A percentile compares a stretch with the other conserved stretches of the same genome.
These are phyloP conservation scores for Gambusia yucatana DNA, from an alignment of 2,797 vertebrate genomes.

Conservation along the genomic window DNA sequence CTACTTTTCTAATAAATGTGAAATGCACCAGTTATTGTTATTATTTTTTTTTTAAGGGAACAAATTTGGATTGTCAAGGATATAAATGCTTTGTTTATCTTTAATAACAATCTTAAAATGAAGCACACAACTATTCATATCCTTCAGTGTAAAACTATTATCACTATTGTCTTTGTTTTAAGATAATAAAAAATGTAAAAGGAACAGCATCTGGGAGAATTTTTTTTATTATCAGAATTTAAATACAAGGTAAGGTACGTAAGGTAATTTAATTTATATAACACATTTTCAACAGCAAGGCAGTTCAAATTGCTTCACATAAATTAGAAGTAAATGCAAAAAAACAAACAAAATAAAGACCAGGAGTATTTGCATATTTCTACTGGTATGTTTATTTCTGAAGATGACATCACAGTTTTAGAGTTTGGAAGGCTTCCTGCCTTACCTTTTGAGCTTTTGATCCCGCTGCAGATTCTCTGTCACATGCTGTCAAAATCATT, in stretches of 20 bases:
- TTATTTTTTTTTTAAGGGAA: not conserved
- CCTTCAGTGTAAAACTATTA: not conserved
- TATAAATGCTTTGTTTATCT: not conserved
- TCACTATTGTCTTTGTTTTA: not conserved
- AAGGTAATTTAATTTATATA: no score
- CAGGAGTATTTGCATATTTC: not conserved
- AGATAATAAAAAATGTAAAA: not conserved
- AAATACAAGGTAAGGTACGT: no score
- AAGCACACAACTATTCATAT: not conserved
- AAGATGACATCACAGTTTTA: not conserved
- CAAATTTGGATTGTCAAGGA: not conserved
- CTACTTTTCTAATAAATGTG: not conserved
- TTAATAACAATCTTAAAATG: not conserved
- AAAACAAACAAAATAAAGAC: no score
- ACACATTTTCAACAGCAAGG: no score
- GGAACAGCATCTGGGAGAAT: not conserved
- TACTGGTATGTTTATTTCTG: not conserved
- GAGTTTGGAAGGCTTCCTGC: not conserved
- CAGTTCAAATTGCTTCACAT: no score
- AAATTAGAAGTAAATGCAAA: no score
- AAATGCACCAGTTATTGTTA: not conserved
- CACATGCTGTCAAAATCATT: not conserved
- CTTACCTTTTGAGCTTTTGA: not conserved
- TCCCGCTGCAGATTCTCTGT: not conserved
- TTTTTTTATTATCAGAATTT: not conserved